A percentile compares a stretch with the other conserved stretches of the same genome.
phyloP scores from a whole-genome alignment of 2,797 vertebrate genomes.

The Myripristis murdjan region DNA sequence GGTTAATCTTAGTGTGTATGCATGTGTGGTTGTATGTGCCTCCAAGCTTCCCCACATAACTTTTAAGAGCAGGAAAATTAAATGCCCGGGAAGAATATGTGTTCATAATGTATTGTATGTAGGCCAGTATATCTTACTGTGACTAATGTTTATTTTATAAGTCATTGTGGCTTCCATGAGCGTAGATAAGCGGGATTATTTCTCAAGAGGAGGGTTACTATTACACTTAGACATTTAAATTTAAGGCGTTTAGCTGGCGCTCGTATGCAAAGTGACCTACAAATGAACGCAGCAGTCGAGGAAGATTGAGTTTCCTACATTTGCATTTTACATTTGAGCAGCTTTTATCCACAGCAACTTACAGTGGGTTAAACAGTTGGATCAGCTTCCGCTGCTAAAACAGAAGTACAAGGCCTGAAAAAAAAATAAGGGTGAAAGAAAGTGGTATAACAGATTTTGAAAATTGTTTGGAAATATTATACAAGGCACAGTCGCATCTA shows the following conservation, averaged over 20 bases:
- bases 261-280: no score
- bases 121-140: conserved; percentile 29
- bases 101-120: conserved; percentile 29
- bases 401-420: no score
- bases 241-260: conserved; percentile 3
- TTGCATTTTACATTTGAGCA: no score
- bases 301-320: no score
- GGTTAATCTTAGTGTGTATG: neutral
- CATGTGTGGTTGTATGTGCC: neutral
- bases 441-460: neutral
- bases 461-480: neutral
- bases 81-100: conserved; percentile 10
- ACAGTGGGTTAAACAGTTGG: neutral
- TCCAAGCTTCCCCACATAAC: conserved; percentile 10
- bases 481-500: neutral
- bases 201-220: conserved; percentile 11
- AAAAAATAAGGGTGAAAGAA: neutral
- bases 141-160: conserved; percentile 41
- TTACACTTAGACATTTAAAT: conserved; percentile 29
- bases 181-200: conserved; percentile 22
- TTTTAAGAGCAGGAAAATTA: conserved; percentile 27
- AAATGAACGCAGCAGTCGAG: no score
- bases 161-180: conserved; percentile 21
- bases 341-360: neutral
- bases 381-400: neutral